Base-by-base conservation (phyloP, 1,140 invertebrate species). In the Colletes gigas region DNA sequence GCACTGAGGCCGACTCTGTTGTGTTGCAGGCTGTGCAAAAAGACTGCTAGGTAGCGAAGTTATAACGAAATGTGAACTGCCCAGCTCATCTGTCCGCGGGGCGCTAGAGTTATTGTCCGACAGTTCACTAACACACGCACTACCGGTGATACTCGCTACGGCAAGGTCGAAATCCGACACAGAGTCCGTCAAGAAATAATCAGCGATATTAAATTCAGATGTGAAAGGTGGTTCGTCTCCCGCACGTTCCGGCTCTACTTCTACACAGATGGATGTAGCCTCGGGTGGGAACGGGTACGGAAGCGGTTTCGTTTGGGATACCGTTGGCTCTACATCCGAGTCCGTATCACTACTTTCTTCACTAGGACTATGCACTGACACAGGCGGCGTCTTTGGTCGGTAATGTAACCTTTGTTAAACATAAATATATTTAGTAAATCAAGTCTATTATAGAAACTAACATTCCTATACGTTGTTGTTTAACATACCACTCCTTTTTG, bases 361-460 rank as follows among this genome's bases (percentile, higher is more conserved):
- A 47, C 90, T 90, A 41, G 88, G 84, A 88, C 83, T 90, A 68
- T 89, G 84, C 65, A 87, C 86, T 47, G 88, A 88, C 19, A 93
- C 93, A 57, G 95, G 95, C 66, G 95, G 95, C 66, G 96, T 96
- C 93, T 96, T 96, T 78, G 96, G 96, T 87, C 96, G 95, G 92
- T 97, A 97, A 90, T 97, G 96, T 91, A 96, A 94, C 96, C 96
- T 96, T 74, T 17, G 19, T 73, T 78, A 82, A 74, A 87, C 68
- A 72, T 62, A 74, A 71, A 63, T 47, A 79, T 9, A 71, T 2
- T 41, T 10, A 50, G 57, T 63, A 50, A 55, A 70, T 66, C 30
- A 47, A 50, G 30, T 17, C 1, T 4, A 66, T 30, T 54, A 5
- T 9, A 30, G 41, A 44, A 44, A 17, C 41, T 8, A 7, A 55